phyloP scores from a whole-genome alignment of 1,140 invertebrate species.

The Drosophila ananassae region DNA sequence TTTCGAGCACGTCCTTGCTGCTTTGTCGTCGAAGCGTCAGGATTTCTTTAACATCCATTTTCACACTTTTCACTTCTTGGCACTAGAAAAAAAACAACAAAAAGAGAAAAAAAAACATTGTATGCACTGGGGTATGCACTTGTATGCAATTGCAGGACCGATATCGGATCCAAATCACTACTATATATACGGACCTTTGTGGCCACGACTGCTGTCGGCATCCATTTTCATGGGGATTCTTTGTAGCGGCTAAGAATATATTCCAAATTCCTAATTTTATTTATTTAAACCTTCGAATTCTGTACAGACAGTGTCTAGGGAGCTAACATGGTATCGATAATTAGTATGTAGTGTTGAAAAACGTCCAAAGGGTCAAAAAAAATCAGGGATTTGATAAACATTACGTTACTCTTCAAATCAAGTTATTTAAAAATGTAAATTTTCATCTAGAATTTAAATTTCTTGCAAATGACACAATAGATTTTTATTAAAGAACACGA shows the following conservation, averaged over 20 bases:
- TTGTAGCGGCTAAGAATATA: background rate
- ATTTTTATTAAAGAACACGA: background rate
- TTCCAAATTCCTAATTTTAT: conserved; percentile 3
- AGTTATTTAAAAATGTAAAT: background rate
- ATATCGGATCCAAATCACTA: background rate
- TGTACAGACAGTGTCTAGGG: background rate
- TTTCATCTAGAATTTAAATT: background rate
- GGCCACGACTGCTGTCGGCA: conserved; percentile 57
- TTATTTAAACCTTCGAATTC: background rate
- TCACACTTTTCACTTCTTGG: conserved; percentile 34
- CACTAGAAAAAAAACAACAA: conserved; percentile 77
- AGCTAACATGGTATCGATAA: background rate
- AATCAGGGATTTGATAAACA: background rate
- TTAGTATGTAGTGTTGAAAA: background rate
- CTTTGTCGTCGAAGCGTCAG: background rate
- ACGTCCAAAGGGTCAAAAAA: background rate
- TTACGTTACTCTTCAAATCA: background rate
- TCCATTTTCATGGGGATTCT: conserved; percentile 40
- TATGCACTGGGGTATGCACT: conserved; percentile 36
- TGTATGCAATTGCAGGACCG: background rate
- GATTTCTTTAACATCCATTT: conserved; percentile 16
- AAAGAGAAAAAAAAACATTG: conserved; percentile 51
- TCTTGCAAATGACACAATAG: background rate
- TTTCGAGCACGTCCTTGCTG: conserved; percentile 5
- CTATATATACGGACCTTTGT: conserved; percentile 56